Evolutionary conservation across 1,140 invertebrate genomes (phyloP).

Genomic region (Apocrypta bakeri): DNA sequence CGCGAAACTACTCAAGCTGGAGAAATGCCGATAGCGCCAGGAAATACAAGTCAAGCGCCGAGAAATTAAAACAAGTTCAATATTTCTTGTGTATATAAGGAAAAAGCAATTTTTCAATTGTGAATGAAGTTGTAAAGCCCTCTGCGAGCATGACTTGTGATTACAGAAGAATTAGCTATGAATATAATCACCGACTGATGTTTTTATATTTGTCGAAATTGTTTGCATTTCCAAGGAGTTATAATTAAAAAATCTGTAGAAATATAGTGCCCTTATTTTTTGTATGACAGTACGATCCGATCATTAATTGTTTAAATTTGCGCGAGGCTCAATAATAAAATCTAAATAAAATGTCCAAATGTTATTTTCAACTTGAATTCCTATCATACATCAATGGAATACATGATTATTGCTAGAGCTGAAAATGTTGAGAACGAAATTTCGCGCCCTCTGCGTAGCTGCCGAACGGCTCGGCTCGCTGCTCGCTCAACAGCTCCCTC

Average conservation of each 20-base stretch:
- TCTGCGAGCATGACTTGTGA: conserved; percentile 20
- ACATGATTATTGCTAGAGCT: no score
- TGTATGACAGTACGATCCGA: conserved; percentile 26
- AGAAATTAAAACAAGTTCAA: conserved; percentile 65
- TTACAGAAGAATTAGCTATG: conserved; percentile 8
- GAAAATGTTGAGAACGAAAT: no score
- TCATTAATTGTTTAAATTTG: conserved; percentile 38
- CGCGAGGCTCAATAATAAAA: conserved; percentile 38
- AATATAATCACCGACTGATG: conserved; percentile 19
- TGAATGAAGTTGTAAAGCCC: conserved; percentile 28
- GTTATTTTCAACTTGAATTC: background rate
- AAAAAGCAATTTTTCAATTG: conserved; percentile 45
- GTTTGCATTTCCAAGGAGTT: conserved; percentile 35
- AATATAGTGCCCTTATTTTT: conserved; percentile 28
- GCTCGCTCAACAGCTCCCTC: background rate
- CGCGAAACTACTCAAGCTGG: conserved; percentile 74
- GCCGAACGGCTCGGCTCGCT: no score
- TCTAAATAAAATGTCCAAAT: conserved; percentile 11
- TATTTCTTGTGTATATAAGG: conserved; percentile 42
- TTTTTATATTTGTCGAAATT: conserved; percentile 49
- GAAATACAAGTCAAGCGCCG: conserved; percentile 70
- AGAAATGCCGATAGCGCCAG: conserved; percentile 74
- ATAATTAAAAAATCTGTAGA: conserved; percentile 15
- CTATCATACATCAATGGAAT: no score
- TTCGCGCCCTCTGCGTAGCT: no score